A percentile compares a stretch with the other conserved stretches of the same genome.
Conservation (phyloP, 2,888 invertebrate species). For the Drosophila prostipennis region DNA sequence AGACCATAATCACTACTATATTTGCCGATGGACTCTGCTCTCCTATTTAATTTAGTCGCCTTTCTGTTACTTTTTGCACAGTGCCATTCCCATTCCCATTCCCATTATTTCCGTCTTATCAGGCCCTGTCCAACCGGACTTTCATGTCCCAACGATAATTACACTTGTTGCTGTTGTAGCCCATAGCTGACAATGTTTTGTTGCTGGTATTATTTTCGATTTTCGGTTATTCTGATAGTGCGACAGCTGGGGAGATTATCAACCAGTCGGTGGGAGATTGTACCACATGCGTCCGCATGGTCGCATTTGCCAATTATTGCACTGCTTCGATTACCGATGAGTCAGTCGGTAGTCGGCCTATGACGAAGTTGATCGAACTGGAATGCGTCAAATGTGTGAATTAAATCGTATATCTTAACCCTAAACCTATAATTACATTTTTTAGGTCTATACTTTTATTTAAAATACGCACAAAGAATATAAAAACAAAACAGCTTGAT, state of each 20-base stretch:
- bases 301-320: slow-evolving; percentile 6
- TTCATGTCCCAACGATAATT: slow-evolving; percentile 24
- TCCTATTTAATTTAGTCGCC: neutral
- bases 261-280: slow-evolving; percentile 15
- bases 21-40: slow-evolving; percentile 6
- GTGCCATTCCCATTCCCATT: neutral
- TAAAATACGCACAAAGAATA: neutral
- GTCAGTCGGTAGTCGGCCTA: neutral
- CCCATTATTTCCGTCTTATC: slow-evolving; percentile 17
- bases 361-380: neutral
- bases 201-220: slow-evolving; percentile 23
- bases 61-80: slow-evolving; percentile 5
- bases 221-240: slow-evolving; percentile 23
- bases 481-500: neutral
- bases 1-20: slow-evolving; percentile 1
- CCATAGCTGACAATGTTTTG: neutral
- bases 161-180: slow-evolving; percentile 5
- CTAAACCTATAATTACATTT: too few species aligned
- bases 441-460: too few species aligned
- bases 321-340: slow-evolving; percentile 5
- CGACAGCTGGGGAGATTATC: slow-evolving; percentile 20
- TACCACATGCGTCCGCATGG: slow-evolving; percentile 12
- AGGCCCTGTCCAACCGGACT: slow-evolving; percentile 15
- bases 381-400: neutral
- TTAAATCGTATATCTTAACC: too few species aligned